Evolutionary conservation across 2,888 invertebrate genomes (phyloP).

Genomic region (Tineola bisselliella): DNA sequence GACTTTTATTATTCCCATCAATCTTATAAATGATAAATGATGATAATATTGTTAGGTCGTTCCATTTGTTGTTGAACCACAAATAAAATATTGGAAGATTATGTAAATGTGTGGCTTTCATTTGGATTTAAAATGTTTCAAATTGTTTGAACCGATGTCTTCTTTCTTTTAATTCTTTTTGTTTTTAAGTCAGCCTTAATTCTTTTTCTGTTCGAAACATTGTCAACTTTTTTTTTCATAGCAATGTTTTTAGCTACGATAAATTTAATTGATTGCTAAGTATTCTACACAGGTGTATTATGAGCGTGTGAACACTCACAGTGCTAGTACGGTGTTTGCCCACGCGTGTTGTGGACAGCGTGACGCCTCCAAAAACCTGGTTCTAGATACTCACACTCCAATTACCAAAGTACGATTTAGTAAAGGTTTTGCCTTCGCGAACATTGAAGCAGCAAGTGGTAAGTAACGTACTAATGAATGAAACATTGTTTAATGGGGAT

Average conservation of each 20-base stretch:
- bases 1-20: conserved; percentile 1
- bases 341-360: conserved; percentile 80
- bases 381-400: conserved; percentile 72
- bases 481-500: not conserved
- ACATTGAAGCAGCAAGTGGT: conserved; percentile 76
- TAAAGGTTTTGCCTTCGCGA: conserved; percentile 84
- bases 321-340: conserved; percentile 79
- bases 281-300: conserved; percentile 73
- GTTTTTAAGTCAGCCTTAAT: not conserved
- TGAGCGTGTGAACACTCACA: conserved; percentile 82
- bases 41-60: not conserved
- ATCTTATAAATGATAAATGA: not conserved
- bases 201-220: not conserved
- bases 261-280: not conserved
- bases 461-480: conserved; percentile 19
- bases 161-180: not conserved
- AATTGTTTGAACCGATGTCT: not conserved
- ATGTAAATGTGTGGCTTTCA: conserved; percentile 1
- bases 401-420: conserved; percentile 81
- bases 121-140: not conserved
- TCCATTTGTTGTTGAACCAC: not conserved
- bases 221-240: not conserved
- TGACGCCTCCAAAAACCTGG: conserved; percentile 78
- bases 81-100: not conserved
- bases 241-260: not conserved